Conservation (phyloP, 2,113 vertebrate genomes). For the Monopterus albus region DNA sequence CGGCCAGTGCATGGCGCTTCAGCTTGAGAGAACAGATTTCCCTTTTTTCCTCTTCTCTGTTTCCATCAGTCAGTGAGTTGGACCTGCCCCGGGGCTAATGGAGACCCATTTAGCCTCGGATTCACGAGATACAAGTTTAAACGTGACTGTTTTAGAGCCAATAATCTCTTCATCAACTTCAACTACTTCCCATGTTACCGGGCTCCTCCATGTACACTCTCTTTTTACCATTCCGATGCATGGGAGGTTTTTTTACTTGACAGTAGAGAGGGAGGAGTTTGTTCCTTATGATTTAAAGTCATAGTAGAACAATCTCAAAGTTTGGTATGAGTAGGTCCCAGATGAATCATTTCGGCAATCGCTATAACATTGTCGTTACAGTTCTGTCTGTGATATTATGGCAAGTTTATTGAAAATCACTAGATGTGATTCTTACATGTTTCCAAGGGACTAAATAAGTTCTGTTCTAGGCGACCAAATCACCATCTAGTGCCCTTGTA, state of each 20-base stretch:
- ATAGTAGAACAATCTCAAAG: constrained; percentile 49
- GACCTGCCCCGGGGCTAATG: constrained; percentile 11
- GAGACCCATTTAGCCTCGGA: not conserved
- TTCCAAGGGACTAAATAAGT: not conserved
- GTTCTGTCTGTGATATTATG: not conserved
- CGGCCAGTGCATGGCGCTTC: constrained; percentile 54
- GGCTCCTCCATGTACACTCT: constrained; percentile 51
- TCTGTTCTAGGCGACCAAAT: not conserved
- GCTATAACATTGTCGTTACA: not conserved
- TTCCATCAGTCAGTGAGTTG: constrained; percentile 65
- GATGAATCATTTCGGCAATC: constrained; percentile 10
- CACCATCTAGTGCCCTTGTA: no score
- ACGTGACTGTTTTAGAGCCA: not conserved
- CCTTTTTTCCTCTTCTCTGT: constrained; percentile 58
- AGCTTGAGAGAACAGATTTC: constrained; percentile 58
- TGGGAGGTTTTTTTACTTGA: constrained; percentile 59
- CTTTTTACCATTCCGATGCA: constrained; percentile 71
- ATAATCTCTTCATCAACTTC: constrained; percentile 42
- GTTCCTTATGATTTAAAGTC: constrained; percentile 73
- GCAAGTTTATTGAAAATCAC: not conserved
- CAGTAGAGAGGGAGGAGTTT: constrained; percentile 76
- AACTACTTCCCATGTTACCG: constrained; percentile 36
- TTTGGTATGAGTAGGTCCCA: constrained; percentile 22
- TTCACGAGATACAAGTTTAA: not conserved
- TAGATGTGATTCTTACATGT: not conserved